phyloP scores from a whole-genome alignment of 2,888 invertebrate genomes.

The Scaptomyza tumidula region DNA sequence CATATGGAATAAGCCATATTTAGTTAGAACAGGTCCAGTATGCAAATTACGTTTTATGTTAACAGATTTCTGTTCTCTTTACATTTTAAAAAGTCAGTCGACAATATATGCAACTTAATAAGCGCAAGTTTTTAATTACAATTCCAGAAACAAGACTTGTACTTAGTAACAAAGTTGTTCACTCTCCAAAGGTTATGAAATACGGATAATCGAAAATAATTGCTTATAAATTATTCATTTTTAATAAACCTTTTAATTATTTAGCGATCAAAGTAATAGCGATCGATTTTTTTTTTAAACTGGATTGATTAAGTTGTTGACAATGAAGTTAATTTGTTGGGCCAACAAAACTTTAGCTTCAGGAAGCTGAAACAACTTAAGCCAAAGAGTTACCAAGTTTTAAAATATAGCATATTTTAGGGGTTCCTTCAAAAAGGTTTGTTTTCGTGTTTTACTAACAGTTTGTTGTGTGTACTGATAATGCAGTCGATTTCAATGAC shows the following conservation, averaged over 20 bases:
- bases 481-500: background rate
- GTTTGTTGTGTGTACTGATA: background rate
- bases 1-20: too few relatives aligned
- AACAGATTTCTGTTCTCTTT: too few relatives aligned
- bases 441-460: background rate
- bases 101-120: too few relatives aligned
- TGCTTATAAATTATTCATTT: constrained; percentile 7
- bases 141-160: background rate
- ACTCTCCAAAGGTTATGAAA: background rate
- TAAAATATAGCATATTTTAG: constrained; percentile 39
- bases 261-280: background rate
- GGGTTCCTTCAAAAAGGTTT: constrained; percentile 12
- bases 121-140: too few relatives aligned
- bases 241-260: too few relatives aligned
- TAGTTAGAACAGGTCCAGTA: too few relatives aligned
- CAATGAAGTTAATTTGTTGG: background rate
- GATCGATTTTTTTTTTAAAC: background rate
- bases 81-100: too few relatives aligned
- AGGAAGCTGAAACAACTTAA: background rate
- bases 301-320: background rate
- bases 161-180: background rate
- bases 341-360: background rate
- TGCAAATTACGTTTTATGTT: too few relatives aligned
- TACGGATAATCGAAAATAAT: background rate
- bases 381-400: background rate